Conservation (phyloP, 1,140 invertebrate species). For the Anoplophora glabripennis region DNA sequence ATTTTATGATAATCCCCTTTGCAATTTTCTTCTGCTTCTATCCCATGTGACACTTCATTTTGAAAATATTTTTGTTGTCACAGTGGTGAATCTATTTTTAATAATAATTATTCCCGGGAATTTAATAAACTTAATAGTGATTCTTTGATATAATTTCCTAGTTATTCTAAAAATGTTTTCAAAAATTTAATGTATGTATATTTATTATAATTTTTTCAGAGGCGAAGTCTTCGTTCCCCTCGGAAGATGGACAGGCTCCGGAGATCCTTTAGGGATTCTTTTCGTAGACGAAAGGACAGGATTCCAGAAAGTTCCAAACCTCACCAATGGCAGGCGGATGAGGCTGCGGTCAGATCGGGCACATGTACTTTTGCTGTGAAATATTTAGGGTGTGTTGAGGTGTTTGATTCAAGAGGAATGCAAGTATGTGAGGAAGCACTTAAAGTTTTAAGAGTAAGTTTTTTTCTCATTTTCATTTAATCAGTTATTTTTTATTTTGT, state of each 20-base stretch:
- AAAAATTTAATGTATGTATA: no score
- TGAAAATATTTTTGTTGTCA: no score
- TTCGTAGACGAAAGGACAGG: slow-evolving; percentile 78
- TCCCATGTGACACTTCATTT: no score
- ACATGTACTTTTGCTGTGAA: slow-evolving; percentile 97
- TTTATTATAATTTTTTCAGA: slow-evolving; percentile 51
- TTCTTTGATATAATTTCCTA: no score
- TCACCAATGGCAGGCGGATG: slow-evolving; percentile 98
- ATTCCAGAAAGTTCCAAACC: slow-evolving; percentile 90
- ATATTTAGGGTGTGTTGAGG: slow-evolving; percentile 98
- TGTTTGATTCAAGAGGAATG: slow-evolving; percentile 98
- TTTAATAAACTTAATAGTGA: no score
- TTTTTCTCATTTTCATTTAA: not conserved
- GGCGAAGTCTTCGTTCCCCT: slow-evolving; percentile 63
- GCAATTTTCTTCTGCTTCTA: no score
- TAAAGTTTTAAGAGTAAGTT: slow-evolving; percentile 83
- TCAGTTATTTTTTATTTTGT: no score
- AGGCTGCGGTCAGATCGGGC: slow-evolving; percentile 87
- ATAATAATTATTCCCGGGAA: no score
- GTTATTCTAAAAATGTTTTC: slow-evolving; percentile 1
- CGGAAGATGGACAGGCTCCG: slow-evolving; percentile 89
- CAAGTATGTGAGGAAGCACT: slow-evolving; percentile 98
- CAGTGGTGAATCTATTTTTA: no score
- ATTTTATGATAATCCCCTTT: no score
- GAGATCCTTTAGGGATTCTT: slow-evolving; percentile 89